Evolutionary conservation across 2,113 vertebrate species (phyloP), one percentile per base, ranked within the genome.

Genomic region (Mustela lutreola): DNA sequence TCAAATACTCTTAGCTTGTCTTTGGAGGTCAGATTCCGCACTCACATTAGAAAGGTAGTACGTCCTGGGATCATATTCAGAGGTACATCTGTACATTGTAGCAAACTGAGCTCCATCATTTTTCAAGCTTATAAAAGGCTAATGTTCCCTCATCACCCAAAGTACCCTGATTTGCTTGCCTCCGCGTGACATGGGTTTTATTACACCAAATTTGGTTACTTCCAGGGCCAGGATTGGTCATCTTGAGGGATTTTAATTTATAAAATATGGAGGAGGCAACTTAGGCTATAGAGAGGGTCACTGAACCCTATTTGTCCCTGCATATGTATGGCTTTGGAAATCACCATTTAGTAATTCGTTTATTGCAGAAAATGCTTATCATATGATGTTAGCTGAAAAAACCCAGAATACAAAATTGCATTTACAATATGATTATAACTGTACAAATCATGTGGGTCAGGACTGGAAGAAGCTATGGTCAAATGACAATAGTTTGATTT

Each of bases 241-340:
- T 94, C 53, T 71, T 92, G 45, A 95, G 88, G 80, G 79, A 97
- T 94, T 96, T 97, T 84, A 86, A 95, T 97, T 96, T 86, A 97
- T 70, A 85, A 80, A 97, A 91, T 50, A 63, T 48, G 58, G 86
- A 95, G 62, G 84, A 84, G 36, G 67, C 28, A 9, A 45, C 16
- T 76, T 63, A 48, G n/a, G 28, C 78, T 91, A 36, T 65, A 45
- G 70, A 76, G 3, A 92, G 63, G 75, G 95, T 96, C 91, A 94
- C 36, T 92, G 92, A 26, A 93, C 96, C 95, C 78, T 78, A 65
- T 94, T 94, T 97, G 91, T 95, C 85, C 71, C 87, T 73, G 70
- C 96, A 71, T 85, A 78, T 0, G 1, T 63, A 31, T 18, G 10
- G 75, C 45, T 97, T 97, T 97, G 89, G 39, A 94, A 95, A 80